Percentiles rank a stretch among this genome's conserved stretches.
phyloP scores from a whole-genome alignment of 2,113 vertebrate species.

The Scatophagus argus region DNA sequence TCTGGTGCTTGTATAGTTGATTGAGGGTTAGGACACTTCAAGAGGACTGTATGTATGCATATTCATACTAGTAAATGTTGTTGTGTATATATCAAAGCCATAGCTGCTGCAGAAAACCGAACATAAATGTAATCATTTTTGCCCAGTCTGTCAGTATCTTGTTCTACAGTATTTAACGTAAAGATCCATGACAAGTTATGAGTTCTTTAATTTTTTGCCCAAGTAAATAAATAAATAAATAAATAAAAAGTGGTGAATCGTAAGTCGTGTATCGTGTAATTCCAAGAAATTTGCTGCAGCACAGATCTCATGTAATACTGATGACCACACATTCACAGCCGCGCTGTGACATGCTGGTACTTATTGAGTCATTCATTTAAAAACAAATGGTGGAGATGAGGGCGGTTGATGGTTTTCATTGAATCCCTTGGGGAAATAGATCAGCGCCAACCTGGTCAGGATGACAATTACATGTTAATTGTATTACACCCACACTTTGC shows the following conservation, averaged over 20 bases:
- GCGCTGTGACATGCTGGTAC: background rate
- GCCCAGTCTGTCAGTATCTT: too few relatives aligned
- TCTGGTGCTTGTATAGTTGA: background rate
- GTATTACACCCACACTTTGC: constrained; percentile 81
- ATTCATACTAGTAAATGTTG: background rate
- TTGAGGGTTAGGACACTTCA: background rate
- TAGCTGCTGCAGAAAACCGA: too few relatives aligned
- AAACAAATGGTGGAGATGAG: constrained; percentile 25
- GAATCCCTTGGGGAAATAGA: constrained; percentile 57
- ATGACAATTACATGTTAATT: constrained; percentile 82
- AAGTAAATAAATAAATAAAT: background rate
- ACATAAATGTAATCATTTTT: too few relatives aligned
- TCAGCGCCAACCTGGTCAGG: constrained; percentile 72
- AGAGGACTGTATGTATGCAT: background rate
- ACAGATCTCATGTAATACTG: background rate
- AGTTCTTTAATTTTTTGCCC: too few relatives aligned
- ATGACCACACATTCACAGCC: background rate
- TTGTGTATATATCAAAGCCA: too few relatives aligned
- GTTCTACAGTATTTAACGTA: too few relatives aligned
- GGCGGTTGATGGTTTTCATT: constrained; percentile 44
- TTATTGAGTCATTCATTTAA: constrained; percentile 19
- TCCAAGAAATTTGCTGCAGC: background rate
- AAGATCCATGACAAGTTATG: too few relatives aligned
- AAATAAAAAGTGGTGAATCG: too few relatives aligned
- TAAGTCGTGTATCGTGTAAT: too few relatives aligned